These are phyloP conservation scores for Patella pellucida DNA, from an alignment of 2,888 invertebrate species.

Conservation along the genomic window DNA sequence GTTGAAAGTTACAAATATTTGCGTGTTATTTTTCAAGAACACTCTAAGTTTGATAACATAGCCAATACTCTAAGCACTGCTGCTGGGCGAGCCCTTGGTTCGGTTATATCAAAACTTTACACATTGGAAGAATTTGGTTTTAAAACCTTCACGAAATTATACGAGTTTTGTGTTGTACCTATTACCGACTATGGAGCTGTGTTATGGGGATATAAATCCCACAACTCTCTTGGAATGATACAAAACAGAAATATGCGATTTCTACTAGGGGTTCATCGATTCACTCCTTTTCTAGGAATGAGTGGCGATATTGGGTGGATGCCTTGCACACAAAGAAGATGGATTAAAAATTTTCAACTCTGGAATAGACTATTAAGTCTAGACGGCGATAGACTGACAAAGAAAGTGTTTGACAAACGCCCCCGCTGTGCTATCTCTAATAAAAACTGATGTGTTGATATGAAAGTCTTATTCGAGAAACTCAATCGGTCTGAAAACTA, in stretches of 20 bases:
- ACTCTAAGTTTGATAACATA: background rate
- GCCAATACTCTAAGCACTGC: slow-evolving; percentile 6
- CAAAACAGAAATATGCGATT: too few relatives aligned
- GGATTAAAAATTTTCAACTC: too few relatives aligned
- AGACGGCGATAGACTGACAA: background rate
- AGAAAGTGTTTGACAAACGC: background rate
- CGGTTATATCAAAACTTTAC: slow-evolving; percentile 15
- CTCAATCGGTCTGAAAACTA: too few relatives aligned
- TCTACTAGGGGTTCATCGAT: slow-evolving; percentile 31
- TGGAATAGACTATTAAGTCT: too few relatives aligned
- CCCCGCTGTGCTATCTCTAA: background rate
- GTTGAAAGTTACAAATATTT: slow-evolving; percentile 31
- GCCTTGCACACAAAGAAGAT: slow-evolving; percentile 31
- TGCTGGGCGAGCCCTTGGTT: slow-evolving; percentile 18
- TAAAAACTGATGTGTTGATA: background rate
- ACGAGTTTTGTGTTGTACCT: slow-evolving; percentile 27
- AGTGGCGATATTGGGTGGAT: slow-evolving; percentile 30
- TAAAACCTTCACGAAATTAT: slow-evolving; percentile 27
- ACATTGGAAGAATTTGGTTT: slow-evolving; percentile 26
- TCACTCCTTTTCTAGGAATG: slow-evolving; percentile 24
- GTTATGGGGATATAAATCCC: slow-evolving; percentile 30
- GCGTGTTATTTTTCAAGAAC: slow-evolving; percentile 28
- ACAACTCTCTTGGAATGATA: too few relatives aligned
- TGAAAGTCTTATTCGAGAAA: too few relatives aligned
- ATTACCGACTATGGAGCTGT: slow-evolving; percentile 21